phyloP scores from a whole-genome alignment of 53 echinoderm and acorn worm species.

The Echinometra lucunter region DNA sequence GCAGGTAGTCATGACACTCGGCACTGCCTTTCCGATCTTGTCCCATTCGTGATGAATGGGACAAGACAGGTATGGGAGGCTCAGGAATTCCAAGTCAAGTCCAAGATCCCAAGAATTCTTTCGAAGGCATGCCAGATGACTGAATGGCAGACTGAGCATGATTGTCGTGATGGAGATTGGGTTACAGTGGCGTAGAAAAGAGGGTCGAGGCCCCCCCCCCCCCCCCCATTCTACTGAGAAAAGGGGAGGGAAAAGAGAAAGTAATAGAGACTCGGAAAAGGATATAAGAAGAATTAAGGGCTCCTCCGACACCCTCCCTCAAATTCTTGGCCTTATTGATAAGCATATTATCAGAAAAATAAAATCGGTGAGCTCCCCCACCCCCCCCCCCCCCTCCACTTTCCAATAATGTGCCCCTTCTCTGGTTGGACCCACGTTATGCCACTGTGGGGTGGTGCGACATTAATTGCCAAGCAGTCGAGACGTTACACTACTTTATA shows the following conservation, averaged over 20 bases:
- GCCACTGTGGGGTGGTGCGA: no score
- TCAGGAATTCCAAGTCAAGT: not conserved
- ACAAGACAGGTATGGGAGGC: not conserved
- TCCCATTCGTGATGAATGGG: not conserved
- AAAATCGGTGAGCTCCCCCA: no score
- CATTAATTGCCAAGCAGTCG: no score
- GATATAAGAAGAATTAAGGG: not conserved
- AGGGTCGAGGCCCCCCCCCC: not conserved
- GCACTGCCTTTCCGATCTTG: not conserved
- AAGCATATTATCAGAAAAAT: no score
- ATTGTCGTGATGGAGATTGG: not conserved
- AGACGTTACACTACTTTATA: no score
- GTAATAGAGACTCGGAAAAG: no score
- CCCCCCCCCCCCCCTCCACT: no score
- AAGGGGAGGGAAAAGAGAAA: not conserved
- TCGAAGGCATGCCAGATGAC: not conserved
- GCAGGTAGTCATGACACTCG: not conserved
- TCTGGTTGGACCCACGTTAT: no score
- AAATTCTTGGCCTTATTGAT: no score
- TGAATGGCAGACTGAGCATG: not conserved
- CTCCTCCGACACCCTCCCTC: no score
- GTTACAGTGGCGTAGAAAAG: not conserved
- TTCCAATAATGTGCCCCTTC: no score
- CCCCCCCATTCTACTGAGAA: not conserved
- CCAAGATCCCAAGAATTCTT: constrained; percentile 10